A percentile compares a stretch with the other conserved stretches of the same genome.
Conservation (phyloP, 2,888 invertebrate species). For the Bombylius discolor region DNA sequence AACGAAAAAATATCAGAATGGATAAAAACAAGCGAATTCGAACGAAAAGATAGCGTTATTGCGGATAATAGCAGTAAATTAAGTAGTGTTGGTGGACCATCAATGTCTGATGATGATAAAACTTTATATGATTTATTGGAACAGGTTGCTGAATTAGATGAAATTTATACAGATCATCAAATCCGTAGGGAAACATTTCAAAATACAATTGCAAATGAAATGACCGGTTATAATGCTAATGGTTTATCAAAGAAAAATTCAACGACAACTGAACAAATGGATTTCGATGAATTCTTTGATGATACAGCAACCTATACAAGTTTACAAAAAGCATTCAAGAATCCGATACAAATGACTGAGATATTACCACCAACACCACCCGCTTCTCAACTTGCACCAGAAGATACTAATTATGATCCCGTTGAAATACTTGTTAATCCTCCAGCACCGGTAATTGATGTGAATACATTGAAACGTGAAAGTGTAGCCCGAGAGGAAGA, state of each 20-base stretch:
- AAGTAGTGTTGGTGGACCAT: constrained; percentile 7
- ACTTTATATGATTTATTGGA: constrained; percentile 58
- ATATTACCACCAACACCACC: constrained; percentile 38
- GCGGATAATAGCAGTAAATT: background rate
- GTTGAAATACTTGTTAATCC: constrained; percentile 33
- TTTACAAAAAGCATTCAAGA: constrained; percentile 72
- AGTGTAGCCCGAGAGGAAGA: constrained; percentile 44
- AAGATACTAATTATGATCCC: constrained; percentile 37
- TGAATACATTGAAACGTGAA: constrained; percentile 39
- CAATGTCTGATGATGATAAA: constrained; percentile 40
- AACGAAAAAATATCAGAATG: constrained; percentile 34
- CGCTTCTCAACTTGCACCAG: constrained; percentile 27
- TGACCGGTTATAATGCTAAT: constrained; percentile 21
- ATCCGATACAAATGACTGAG: constrained; percentile 56
- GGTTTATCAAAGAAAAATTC: constrained; percentile 17
- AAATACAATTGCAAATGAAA: constrained; percentile 27
- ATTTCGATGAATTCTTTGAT: constrained; percentile 52
- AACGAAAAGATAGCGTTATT: constrained; percentile 27
- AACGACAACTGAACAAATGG: constrained; percentile 31
- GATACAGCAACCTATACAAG: constrained; percentile 74
- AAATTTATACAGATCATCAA: constrained; percentile 64
- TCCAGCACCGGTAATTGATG: constrained; percentile 40
- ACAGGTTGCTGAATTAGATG: constrained; percentile 67
- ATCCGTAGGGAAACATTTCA: constrained; percentile 42
- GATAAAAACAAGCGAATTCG: constrained; percentile 33